Percentiles rank a stretch among this genome's conserved stretches.
Conservation (phyloP, 2,797 vertebrate species). For the Hyperoplus immaculatus region DNA sequence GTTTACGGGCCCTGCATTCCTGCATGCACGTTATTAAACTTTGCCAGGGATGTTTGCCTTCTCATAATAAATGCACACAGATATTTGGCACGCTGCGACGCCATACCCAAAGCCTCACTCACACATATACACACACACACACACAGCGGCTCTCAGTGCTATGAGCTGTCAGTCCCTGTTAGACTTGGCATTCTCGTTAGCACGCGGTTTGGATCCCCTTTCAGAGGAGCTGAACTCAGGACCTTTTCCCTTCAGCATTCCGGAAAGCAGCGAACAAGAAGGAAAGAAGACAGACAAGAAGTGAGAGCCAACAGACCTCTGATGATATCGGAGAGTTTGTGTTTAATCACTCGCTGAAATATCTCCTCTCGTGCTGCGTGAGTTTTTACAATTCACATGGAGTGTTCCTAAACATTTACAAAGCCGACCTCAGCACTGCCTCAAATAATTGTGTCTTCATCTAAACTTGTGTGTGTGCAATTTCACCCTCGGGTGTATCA, state of each 20-base stretch:
- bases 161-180: constrained; percentile 84
- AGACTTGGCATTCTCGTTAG: constrained; percentile 84
- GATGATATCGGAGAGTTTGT: constrained; percentile 54
- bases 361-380: constrained; percentile 34
- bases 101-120: constrained; percentile 47
- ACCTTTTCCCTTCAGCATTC: constrained; percentile 74
- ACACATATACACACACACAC: constrained; percentile 43
- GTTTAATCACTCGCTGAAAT: constrained; percentile 69
- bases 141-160: constrained; percentile 62
- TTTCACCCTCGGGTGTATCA: constrained; percentile 48
- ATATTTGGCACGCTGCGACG: constrained; percentile 77
- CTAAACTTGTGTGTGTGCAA: constrained; percentile 32
- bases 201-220: constrained; percentile 82
- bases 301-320: constrained; percentile 59
- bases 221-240: constrained; percentile 78
- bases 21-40: constrained; percentile 78
- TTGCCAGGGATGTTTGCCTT: constrained; percentile 79
- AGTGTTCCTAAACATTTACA: constrained; percentile 26
- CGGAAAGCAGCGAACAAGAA: constrained; percentile 62
- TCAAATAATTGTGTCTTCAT: constrained; percentile 57
- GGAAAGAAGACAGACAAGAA: constrained; percentile 69
- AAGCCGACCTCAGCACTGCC: constrained; percentile 33
- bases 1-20: constrained; percentile 69
- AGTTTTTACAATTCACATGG: constrained; percentile 41
- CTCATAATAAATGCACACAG: constrained; percentile 81